Percentiles rank a stretch among this genome's conserved stretches.
phyloP scores from a whole-genome alignment of 2,113 vertebrate species.

The Ifrita kowaldi region DNA sequence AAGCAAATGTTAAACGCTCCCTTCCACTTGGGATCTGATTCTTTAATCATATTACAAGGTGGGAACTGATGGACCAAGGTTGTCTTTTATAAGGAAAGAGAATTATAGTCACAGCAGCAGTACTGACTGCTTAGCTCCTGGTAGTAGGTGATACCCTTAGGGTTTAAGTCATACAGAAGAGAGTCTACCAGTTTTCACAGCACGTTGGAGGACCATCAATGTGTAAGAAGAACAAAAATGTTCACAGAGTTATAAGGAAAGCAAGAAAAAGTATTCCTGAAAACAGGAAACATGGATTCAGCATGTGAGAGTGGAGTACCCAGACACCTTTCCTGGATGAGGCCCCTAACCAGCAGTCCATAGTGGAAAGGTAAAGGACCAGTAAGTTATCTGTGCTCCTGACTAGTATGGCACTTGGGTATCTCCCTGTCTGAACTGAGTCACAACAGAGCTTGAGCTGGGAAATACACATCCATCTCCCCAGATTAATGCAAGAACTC shows the following conservation, averaged over 20 bases:
- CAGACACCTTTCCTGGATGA: not conserved
- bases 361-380: not conserved
- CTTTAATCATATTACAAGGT: not conserved
- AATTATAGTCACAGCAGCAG: not conserved
- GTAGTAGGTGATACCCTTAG: not conserved
- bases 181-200: not conserved
- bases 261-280: not conserved
- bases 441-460: not conserved
- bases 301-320: not conserved
- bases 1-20: not conserved
- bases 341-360: not conserved
- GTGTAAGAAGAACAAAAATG: not conserved
- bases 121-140: not conserved
- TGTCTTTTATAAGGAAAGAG: not conserved
- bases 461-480: not conserved
- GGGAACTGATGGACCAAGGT: not conserved
- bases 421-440: not conserved
- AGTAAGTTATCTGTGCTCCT: not conserved
- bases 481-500: not conserved
- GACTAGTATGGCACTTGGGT: not conserved
- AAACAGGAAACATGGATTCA: not conserved
- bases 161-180: not conserved
- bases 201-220: rapidly evolving
- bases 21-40: not conserved
- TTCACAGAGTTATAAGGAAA: not conserved